Conservation (phyloP, 2,113 vertebrate species). For the Myanophis thanlyinensis region DNA sequence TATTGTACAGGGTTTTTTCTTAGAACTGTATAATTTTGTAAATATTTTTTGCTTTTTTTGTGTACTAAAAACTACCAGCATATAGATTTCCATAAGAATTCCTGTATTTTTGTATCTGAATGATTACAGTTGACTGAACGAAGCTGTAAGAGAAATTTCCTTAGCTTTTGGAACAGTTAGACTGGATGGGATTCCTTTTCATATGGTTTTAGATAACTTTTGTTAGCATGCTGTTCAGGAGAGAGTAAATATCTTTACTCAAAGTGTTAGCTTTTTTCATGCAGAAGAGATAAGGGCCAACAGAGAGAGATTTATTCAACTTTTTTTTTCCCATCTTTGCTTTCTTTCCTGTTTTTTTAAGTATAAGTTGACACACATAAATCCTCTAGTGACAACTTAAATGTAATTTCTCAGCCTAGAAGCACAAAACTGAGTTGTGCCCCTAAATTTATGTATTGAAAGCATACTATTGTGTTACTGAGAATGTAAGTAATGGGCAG, state of each 20-base stretch:
- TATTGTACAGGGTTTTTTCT: conserved; percentile 81
- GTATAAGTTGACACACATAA: conserved; percentile 1
- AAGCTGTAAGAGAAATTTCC: conserved; percentile 70
- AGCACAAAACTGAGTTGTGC: conserved; percentile 30
- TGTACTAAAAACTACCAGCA: conserved; percentile 78
- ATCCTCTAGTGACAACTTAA: conserved; percentile 23
- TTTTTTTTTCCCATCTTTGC: neutral
- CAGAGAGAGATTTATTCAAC: neutral
- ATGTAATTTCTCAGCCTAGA: neutral
- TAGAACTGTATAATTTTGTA: conserved; percentile 85
- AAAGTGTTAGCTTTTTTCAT: conserved; percentile 9
- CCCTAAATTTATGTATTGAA: conserved; percentile 21
- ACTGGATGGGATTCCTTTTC: conserved; percentile 76
- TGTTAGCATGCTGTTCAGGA: conserved; percentile 17
- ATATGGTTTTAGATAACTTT: conserved; percentile 68
- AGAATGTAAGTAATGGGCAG: conserved; percentile 32
- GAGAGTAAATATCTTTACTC: neutral
- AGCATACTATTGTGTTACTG: conserved; percentile 33
- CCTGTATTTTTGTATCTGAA: conserved; percentile 85
- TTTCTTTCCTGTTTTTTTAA: neutral
- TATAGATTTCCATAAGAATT: conserved; percentile 83
- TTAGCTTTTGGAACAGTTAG: conserved; percentile 59
- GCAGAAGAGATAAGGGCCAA: neutral
- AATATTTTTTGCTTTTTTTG: conserved; percentile 76
- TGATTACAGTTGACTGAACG: conserved; percentile 71